phyloP scores from a whole-genome alignment of 2,113 vertebrate genomes.

The Benitochromis conjunctus region DNA sequence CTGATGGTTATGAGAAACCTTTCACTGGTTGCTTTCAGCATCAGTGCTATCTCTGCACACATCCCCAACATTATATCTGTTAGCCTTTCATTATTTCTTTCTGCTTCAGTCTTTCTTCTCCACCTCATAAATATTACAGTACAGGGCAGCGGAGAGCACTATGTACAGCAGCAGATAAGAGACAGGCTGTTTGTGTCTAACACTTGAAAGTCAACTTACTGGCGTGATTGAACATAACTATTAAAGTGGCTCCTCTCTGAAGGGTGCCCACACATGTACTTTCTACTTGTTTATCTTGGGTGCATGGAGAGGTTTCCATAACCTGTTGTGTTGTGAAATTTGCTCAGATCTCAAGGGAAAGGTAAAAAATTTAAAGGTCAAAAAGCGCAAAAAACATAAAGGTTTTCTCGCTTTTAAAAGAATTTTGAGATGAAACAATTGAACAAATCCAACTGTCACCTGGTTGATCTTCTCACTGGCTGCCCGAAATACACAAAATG shows the following conservation, averaged over 20 bases:
- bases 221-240: neutral
- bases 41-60: neutral
- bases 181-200: neutral
- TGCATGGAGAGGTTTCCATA: neutral
- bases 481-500: neutral
- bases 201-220: neutral
- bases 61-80: too few species aligned
- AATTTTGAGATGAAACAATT: neutral
- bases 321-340: neutral
- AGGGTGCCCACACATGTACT: neutral
- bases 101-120: neutral
- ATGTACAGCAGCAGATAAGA: neutral
- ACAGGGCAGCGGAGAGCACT: fast-evolving
- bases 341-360: neutral
- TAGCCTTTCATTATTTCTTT: neutral
- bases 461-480: neutral
- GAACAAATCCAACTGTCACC: neutral
- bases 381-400: neutral
- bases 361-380: neutral
- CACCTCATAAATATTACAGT: neutral
- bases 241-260: neutral
- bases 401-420: neutral
- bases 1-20: neutral
- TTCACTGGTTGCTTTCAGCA: neutral
- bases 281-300: neutral